Percentiles rank a stretch among this genome's conserved stretches.
Conservation (phyloP, 2,113 vertebrate genomes). For the Murina feae region DNA sequence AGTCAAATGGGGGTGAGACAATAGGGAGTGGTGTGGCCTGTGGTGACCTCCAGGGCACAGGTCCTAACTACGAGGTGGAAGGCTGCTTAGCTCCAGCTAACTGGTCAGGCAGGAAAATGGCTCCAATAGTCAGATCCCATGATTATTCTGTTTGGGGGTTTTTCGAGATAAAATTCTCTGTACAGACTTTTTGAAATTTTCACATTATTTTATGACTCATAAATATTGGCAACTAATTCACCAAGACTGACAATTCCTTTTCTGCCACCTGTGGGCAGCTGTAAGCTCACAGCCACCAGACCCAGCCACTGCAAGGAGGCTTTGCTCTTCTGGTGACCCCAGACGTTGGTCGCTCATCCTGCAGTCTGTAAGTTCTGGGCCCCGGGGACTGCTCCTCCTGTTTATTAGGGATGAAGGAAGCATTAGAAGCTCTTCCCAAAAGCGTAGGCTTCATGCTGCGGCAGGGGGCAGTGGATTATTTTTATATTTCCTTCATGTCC, state of each 20-base stretch:
- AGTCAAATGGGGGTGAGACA: not conserved
- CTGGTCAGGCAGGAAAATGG: accelerated
- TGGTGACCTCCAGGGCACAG: accelerated
- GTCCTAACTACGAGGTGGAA: not conserved
- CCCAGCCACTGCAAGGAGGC: not conserved
- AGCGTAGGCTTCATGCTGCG: accelerated
- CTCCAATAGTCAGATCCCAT: not conserved
- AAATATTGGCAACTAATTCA: not conserved
- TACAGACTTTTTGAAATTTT: not conserved
- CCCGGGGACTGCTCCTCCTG: not conserved
- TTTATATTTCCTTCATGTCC: not conserved
- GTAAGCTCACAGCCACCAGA: not conserved
- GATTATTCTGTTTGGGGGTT: not conserved
- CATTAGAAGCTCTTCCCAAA: not conserved
- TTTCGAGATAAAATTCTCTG: not conserved
- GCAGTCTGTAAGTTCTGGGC: not conserved
- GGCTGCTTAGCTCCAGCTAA: too few species aligned
- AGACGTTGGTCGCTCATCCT: not conserved
- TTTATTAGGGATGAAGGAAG: too few species aligned
- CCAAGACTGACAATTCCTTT: not conserved
- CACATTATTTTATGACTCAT: not conserved
- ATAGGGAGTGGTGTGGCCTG: not conserved
- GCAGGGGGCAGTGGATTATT: too few species aligned
- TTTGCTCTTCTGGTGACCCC: not conserved
- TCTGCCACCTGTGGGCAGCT: not conserved